phyloP scores from a whole-genome alignment of 2,113 vertebrate species.

The Alligator mississippiensis region DNA sequence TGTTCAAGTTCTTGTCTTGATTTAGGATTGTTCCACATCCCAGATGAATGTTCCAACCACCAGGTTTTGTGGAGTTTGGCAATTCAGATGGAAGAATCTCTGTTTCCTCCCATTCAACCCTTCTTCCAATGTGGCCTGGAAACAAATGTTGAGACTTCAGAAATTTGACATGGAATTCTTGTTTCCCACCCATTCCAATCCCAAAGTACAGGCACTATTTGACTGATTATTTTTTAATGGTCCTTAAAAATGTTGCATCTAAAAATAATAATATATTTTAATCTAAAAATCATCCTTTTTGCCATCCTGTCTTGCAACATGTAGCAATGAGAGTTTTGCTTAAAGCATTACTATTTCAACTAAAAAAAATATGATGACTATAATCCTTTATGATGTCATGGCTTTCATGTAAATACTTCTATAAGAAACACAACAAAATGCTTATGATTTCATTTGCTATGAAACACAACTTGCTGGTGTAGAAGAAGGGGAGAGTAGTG shows the following conservation, averaged over 20 bases:
- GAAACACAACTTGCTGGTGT: background rate
- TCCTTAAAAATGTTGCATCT: too few species aligned
- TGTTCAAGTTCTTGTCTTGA: too few species aligned
- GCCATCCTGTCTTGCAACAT: background rate
- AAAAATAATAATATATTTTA: too few species aligned
- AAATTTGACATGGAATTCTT: background rate
- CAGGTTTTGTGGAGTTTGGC: background rate
- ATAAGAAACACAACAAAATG: background rate
- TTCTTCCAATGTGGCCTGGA: background rate
- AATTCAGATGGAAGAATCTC: too few species aligned
- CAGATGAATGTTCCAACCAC: background rate
- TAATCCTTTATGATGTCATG: accelerated
- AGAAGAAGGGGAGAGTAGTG: background rate
- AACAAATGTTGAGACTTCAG: background rate
- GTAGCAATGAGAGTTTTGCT: background rate
- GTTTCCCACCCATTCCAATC: background rate
- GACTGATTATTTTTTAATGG: background rate
- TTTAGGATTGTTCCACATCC: background rate
- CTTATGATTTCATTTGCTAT: background rate
- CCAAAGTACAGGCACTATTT: background rate
- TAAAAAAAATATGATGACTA: background rate
- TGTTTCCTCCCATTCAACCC: too few species aligned
- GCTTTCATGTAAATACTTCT: background rate
- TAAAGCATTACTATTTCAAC: background rate
- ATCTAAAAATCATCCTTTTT: background rate